Evolutionary conservation across 1,140 invertebrate genomes (phyloP).

Genomic region (Cydia pomonella): DNA sequence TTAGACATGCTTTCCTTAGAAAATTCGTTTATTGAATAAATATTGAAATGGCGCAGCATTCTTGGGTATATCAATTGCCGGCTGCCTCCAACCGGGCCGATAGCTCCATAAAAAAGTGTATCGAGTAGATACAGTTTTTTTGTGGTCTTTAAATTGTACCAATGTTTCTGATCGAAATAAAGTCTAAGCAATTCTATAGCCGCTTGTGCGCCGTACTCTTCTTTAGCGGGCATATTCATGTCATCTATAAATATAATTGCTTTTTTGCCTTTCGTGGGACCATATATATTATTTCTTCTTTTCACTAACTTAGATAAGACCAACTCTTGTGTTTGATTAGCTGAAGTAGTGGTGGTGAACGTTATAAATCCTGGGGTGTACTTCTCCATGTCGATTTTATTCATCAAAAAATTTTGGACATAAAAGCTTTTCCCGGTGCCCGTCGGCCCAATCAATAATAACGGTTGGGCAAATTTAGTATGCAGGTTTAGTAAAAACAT

Average conservation of each 20-base stretch:
- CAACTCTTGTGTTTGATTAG: constrained; percentile 93
- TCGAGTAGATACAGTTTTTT: constrained; percentile 88
- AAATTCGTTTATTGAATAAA: constrained; percentile 94
- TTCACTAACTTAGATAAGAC: constrained; percentile 93
- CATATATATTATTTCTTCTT: constrained; percentile 89
- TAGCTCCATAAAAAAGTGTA: constrained; percentile 90
- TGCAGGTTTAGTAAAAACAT: constrained; percentile 85
- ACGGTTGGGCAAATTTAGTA: constrained; percentile 84
- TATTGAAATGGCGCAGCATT: constrained; percentile 93
- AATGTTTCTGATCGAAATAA: constrained; percentile 92
- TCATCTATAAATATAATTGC: constrained; percentile 95
- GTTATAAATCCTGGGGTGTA: constrained; percentile 92
- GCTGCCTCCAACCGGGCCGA: constrained; percentile 93
- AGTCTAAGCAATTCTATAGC: constrained; percentile 94
- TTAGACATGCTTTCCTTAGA: constrained; percentile 90
- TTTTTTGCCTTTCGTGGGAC: constrained; percentile 88
- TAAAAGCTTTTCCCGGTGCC: constrained; percentile 97
- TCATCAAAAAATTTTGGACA: constrained; percentile 92
- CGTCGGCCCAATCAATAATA: constrained; percentile 93
- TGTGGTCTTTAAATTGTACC: constrained; percentile 94
- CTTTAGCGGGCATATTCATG: constrained; percentile 94
- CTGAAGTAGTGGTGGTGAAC: constrained; percentile 93
- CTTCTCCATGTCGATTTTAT: constrained; percentile 86
- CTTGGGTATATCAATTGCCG: constrained; percentile 91
- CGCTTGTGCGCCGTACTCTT: constrained; percentile 94